Base-by-base conservation (phyloP, 1,140 invertebrate genomes). In the Heliconius hewitsoni region DNA sequence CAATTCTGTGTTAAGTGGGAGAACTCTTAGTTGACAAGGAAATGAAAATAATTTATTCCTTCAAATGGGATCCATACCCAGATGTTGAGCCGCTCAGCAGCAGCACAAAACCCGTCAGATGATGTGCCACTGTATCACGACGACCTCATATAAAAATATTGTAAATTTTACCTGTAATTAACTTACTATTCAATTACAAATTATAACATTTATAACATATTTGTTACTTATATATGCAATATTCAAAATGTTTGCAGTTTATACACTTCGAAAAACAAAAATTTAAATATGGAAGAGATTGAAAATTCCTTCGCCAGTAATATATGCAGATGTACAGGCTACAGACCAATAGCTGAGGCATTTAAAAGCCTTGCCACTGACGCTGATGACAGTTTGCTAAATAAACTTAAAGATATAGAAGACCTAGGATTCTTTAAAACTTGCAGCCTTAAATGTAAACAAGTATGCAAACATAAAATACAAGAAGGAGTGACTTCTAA, bases 241-340 rank as follows among this genome's bases (percentile, higher is more conserved):
- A 11, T 46, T 11, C 0, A 46, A 46, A 11, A 52, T 77, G 27
- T 19, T 88, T 86, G 18, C 83, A 93, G 91, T 71, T 71, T 93
- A 18, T 86, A 86, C 39, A 87, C 94, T 80, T 88, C 87, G 8
- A 95, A 90, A 84, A 89, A 89, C 23, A 91, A 90, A 2, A 91
- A 95, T 57, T 83, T 96, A 30, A 96, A 94, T 2, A 96, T 96
- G 95, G 90, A 95, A 74, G 95, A 97, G 84, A 95, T 98, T 16
- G 97, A 98, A 88, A 96, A 97, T 85, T 96, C 96, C 0, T 97
- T 98, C 87, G 97, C 97, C 2, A 96, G 98, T 74, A 98, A 98
- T 86, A 96, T 98, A 30, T 98, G 98, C 81, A 95, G 98, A 72
- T 98, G 98, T 89, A 98, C 98, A 1, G 98, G 98, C 0, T 98